These are phyloP conservation scores for Tenebrosternarchus preto DNA, from an alignment of 2,113 vertebrate species.

Conservation along the genomic window DNA sequence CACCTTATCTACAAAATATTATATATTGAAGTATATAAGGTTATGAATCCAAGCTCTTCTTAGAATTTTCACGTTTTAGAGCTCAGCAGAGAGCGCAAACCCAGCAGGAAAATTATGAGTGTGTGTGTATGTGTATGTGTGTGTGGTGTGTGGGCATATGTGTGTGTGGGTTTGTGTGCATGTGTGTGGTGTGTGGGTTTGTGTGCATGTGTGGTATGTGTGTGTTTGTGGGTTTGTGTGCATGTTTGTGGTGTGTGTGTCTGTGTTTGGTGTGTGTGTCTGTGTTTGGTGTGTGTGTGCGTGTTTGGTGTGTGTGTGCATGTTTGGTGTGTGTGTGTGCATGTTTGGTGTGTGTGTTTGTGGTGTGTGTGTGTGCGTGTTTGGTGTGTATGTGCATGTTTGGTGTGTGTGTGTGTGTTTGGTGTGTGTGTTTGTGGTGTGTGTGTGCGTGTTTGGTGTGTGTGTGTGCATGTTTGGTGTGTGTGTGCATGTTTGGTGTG, in stretches of 20 bases:
- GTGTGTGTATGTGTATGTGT: slow-evolving; percentile 10
- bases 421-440: slow-evolving; percentile 8
- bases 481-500: slow-evolving; percentile 9
- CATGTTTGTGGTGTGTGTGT: not conserved
- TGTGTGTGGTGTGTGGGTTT: too few species aligned
- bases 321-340: slow-evolving; percentile 3
- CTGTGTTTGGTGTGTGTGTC: too few species aligned
- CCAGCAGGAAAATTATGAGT: not conserved
- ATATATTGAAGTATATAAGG: not conserved
- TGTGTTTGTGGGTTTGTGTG: slow-evolving; percentile 16
- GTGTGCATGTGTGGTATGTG: too few species aligned
- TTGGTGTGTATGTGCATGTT: too few species aligned
- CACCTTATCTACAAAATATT: too few species aligned
- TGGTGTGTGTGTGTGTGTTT: too few species aligned
- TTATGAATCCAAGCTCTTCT: not conserved
- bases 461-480: slow-evolving; percentile 6
- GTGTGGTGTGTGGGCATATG: slow-evolving; percentile 14
- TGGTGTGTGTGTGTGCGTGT: not conserved
- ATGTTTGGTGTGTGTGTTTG: slow-evolving; percentile 8
- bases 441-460: slow-evolving; percentile 20
- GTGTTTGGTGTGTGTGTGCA: slow-evolving; percentile 8
- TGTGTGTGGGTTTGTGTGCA: slow-evolving; percentile 17
- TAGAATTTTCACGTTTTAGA: slow-evolving; percentile 12
- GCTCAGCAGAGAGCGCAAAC: slow-evolving; percentile 6
- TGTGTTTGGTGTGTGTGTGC: too few species aligned